Base-by-base conservation (phyloP, 2,797 vertebrate species). In the Hippoglossus hippoglossus region DNA sequence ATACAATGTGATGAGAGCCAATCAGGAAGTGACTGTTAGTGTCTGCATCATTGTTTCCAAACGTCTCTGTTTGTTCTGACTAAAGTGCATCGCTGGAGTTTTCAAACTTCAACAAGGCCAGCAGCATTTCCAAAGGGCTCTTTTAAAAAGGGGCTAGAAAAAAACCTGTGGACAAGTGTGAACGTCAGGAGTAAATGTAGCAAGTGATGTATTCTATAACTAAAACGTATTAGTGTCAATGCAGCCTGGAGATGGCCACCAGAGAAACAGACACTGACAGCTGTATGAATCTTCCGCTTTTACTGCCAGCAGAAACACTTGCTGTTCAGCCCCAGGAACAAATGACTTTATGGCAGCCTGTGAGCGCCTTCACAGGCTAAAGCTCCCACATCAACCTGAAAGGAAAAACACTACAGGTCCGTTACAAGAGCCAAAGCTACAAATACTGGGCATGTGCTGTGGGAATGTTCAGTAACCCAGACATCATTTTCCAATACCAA, bases 241-340 rank as follows among this genome's bases (percentile, higher is more conserved):
- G 10, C 36, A 67, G 71, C 60, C 62, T 67, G 61, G 70, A 72
- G 70, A 62, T 50, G 65, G 67, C 61, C 63, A 28, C 50, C 22
- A 58, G 66, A 73, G 60, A 82, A 82, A 87, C 65, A n/a, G 62
- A 81, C 73, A 53, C 41, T 22, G 87, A 87, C 87, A 89, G 81
- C 81, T 87, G 76, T 58, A 75, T 72, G 75, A 77, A 64, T 81
- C 75, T 73, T 67, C 64, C 49, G 73, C 58, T 81, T 86, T 82
- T 49, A 75, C 79, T 77, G 82, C 81, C 82, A 84, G 73, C 54
- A 80, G 71, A 82, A 75, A 76, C 77, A 71, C 78, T 81, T 46
- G 74, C 67, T 66, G 71, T 64, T 79, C 56, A 70, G 50, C 64
- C 78, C 63, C 39, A 78, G 66, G 71, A 90, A 87, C 82, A 88